Conservation (phyloP, 92 coral and sea anemone genomes). For the Meandrina meandrites region DNA sequence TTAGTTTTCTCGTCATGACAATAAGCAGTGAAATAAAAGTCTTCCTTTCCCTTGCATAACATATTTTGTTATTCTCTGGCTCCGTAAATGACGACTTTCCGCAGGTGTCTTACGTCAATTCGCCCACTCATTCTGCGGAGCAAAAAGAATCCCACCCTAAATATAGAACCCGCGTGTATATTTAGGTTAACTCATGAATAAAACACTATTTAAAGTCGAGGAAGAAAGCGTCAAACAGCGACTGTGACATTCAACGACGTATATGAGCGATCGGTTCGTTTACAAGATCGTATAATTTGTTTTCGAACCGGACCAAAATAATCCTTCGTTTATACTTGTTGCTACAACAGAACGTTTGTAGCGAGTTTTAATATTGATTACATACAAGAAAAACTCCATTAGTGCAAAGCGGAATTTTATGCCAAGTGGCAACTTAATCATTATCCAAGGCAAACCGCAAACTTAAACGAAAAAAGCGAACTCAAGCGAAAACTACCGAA, state of each 20-base stretch:
- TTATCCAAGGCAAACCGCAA: not conserved
- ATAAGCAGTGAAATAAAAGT: not conserved
- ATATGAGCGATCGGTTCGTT: not conserved
- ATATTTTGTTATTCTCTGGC: not conserved
- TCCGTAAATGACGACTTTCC: constrained; percentile 30
- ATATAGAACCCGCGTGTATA: constrained; percentile 29
- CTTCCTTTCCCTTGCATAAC: not conserved
- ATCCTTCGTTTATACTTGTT: not conserved
- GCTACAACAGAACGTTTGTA: constrained; percentile 7
- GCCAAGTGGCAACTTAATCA: not conserved
- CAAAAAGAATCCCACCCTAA: not conserved
- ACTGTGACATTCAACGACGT: not conserved
- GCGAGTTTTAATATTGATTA: constrained; percentile 5
- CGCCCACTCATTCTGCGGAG: constrained; percentile 23
- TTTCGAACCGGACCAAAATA: not conserved
- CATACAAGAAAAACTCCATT: not conserved
- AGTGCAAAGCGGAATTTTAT: not conserved
- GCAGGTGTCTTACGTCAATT: constrained; percentile 30
- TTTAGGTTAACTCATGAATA: constrained; percentile 27
- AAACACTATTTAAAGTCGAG: constrained; percentile 13
- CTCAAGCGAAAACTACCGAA: not conserved
- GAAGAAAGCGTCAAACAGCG: constrained; percentile 6
- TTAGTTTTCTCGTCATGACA: not conserved
- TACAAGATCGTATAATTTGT: not conserved
- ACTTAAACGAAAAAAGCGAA: not conserved